Percentiles rank a stretch among this genome's conserved stretches.
Conservation (phyloP, 2,113 vertebrate species). For the Solenodon paradoxus region DNA sequence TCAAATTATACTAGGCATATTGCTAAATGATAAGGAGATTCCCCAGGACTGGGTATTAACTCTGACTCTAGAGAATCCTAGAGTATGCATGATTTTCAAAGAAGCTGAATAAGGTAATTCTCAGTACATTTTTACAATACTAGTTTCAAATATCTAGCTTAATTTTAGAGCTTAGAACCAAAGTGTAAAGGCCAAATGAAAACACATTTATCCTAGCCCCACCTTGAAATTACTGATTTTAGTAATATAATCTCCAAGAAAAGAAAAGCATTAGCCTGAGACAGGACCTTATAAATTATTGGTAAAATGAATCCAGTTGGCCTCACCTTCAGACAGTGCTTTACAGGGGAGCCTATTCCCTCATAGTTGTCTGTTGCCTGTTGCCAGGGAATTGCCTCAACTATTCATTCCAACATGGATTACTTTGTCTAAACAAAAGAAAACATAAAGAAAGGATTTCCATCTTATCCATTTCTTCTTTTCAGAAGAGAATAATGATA, state of each 20-base stretch:
- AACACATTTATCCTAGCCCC: neutral
- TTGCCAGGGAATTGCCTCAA: neutral
- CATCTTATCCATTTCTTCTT: neutral
- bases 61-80: neutral
- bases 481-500: neutral
- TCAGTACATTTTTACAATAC: neutral
- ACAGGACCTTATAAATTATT: neutral
- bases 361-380: neutral
- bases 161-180: slow-evolving; percentile 29
- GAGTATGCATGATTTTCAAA: neutral
- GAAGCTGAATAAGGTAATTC: neutral
- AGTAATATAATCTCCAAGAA: slow-evolving; percentile 17
- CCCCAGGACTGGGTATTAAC: neutral
- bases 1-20: neutral
- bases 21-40: neutral
- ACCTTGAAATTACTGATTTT: neutral
- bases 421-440: neutral
- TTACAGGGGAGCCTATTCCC: rapidly evolving
- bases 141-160: slow-evolving; percentile 15
- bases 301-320: neutral
- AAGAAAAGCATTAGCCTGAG: neutral
- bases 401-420: neutral
- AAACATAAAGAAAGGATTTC: neutral
- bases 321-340: neutral
- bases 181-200: neutral